These are phyloP conservation scores for Nephrotoma flavescens DNA, from an alignment of 2,888 invertebrate genomes.

Conservation along the genomic window DNA sequence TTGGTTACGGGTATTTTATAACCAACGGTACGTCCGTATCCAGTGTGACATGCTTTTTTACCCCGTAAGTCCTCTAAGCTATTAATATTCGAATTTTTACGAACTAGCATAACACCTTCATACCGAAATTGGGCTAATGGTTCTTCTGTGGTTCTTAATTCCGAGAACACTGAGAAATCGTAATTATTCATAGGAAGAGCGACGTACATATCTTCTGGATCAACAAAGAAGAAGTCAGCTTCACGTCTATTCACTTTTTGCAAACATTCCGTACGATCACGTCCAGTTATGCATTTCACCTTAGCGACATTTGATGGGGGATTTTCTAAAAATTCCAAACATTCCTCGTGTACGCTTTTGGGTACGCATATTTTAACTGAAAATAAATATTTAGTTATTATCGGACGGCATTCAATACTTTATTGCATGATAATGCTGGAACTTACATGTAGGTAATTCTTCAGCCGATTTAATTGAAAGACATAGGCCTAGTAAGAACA, in stretches of 20 bases:
- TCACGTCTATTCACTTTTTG: slow-evolving; percentile 55
- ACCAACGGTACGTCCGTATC: slow-evolving; percentile 75
- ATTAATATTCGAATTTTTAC: slow-evolving; percentile 55
- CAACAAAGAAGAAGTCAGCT: slow-evolving; percentile 69
- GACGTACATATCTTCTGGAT: slow-evolving; percentile 81
- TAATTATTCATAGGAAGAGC: slow-evolving; percentile 56
- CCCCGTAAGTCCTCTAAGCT: slow-evolving; percentile 54
- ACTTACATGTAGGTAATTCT: background rate
- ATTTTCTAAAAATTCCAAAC: slow-evolving; percentile 47
- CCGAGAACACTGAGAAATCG: slow-evolving; percentile 60
- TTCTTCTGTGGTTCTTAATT: slow-evolving; percentile 62
- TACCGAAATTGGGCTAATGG: slow-evolving; percentile 63
- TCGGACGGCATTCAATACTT: background rate
- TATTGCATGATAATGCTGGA: background rate
- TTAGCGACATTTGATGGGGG: slow-evolving; percentile 39
- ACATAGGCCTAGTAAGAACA: background rate
- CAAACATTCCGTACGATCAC: slow-evolving; percentile 65
- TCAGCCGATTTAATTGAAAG: background rate
- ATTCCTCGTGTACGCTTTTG: slow-evolving; percentile 42
- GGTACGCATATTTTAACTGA: slow-evolving; percentile 66
- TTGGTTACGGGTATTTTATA: slow-evolving; percentile 70
- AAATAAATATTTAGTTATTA: slow-evolving; percentile 8
- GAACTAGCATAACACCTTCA: slow-evolving; percentile 66
- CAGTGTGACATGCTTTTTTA: slow-evolving; percentile 74
- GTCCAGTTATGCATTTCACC: slow-evolving; percentile 49